A percentile compares a stretch with the other conserved stretches of the same genome.
Evolutionary conservation across 2,888 invertebrate species (phyloP).

Genomic region (Meiosimyza platycephala): DNA sequence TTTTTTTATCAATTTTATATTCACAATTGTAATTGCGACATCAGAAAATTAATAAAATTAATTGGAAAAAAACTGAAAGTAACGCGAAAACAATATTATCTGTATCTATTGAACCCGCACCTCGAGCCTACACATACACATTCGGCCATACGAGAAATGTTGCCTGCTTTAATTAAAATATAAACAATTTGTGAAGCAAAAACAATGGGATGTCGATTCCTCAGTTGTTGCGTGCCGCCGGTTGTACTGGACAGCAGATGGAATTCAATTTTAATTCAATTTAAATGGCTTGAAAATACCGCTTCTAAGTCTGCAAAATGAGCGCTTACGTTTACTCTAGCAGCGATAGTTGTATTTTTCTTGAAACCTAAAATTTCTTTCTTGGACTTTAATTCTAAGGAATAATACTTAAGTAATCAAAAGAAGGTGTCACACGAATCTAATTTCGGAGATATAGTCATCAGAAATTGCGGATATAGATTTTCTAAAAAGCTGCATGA

Average conservation of each 20-base stretch:
- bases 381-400: no score
- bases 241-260: neutral
- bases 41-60: neutral
- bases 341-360: neutral
- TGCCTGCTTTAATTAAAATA: neutral
- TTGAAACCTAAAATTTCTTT: no score
- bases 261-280: neutral
- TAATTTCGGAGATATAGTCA: no score
- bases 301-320: neutral
- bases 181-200: neutral
- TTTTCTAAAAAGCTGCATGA: no score
- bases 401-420: neutral
- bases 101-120: constrained; percentile 15
- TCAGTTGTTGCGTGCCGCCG: neutral
- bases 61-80: neutral
- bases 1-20: neutral
- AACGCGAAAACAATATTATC: constrained; percentile 14
- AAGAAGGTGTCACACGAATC: neutral
- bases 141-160: no score
- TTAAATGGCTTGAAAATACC: neutral
- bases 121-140: neutral
- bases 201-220: no score
- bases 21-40: neutral
- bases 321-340: neutral
- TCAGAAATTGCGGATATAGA: neutral